These are phyloP conservation scores for Crotalus horridus DNA, from an alignment of 2,113 vertebrate species.

Conservation along the genomic window DNA sequence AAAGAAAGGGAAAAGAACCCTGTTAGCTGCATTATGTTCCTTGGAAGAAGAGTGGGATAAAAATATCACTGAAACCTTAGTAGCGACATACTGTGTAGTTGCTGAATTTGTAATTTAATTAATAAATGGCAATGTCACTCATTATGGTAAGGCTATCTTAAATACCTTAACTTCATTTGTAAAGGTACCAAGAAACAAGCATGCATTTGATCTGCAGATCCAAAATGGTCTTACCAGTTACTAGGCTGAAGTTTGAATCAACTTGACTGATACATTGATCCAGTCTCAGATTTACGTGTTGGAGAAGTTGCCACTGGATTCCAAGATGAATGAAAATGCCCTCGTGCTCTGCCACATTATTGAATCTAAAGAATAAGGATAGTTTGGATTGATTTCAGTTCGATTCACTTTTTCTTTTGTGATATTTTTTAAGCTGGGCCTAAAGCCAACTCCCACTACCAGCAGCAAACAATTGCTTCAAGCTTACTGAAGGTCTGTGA, in stretches of 20 bases:
- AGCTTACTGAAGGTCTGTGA: rapidly evolving
- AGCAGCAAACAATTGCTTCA: neutral
- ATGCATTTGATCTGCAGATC: neutral
- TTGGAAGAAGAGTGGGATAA: neutral
- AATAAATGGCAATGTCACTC: neutral
- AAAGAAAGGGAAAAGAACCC: neutral
- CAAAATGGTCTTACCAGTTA: neutral
- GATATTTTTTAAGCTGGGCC: neutral
- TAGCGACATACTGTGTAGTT: neutral
- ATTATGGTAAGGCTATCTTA: neutral
- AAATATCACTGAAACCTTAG: neutral
- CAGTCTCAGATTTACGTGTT: neutral
- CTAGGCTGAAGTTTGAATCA: neutral
- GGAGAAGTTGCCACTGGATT: neutral
- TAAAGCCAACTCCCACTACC: neutral
- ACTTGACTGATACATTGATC: neutral
- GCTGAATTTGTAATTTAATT: neutral
- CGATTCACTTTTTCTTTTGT: neutral
- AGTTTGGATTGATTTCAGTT: neutral
- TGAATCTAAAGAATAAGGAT: neutral
- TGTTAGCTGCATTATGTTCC: neutral
- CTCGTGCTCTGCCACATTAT: neutral
- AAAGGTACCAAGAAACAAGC: neutral
- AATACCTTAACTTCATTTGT: neutral
- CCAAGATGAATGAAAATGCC: neutral